phyloP scores from a whole-genome alignment of 2,797 vertebrate species.

The Pseudochirops cupreus region DNA sequence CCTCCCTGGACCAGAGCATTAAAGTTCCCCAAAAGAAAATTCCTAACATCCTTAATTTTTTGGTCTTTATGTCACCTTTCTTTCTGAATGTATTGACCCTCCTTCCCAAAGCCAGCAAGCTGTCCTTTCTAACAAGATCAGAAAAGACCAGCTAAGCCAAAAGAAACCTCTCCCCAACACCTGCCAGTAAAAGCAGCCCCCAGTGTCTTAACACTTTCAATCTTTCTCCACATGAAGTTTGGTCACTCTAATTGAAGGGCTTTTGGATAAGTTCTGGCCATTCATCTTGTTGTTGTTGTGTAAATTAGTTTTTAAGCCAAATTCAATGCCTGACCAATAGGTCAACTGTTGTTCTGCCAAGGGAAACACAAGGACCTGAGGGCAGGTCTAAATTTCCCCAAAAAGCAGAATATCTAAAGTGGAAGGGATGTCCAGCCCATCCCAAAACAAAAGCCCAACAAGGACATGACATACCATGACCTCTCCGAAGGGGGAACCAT shows the following conservation, averaged over 20 bases:
- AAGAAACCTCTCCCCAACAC: background rate
- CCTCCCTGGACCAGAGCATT: background rate
- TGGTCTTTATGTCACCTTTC: background rate
- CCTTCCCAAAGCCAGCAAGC: background rate
- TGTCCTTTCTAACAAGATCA: background rate
- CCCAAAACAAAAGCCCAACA: constrained; percentile 32
- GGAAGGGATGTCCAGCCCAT: constrained; percentile 32
- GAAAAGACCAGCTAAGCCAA: background rate
- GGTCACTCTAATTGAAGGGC: background rate
- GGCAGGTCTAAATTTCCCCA: background rate
- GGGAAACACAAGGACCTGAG: background rate
- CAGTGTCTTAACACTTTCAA: background rate
- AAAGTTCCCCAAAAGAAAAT: background rate
- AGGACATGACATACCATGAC: background rate
- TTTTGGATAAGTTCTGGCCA: background rate
- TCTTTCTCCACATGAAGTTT: background rate
- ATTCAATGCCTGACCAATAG: background rate
- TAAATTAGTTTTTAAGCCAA: background rate
- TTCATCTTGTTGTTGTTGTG: background rate
- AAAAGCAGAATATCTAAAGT: background rate
- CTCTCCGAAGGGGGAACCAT: background rate
- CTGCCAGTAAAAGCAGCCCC: background rate
- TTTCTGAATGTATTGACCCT: background rate
- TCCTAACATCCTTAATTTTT: background rate
- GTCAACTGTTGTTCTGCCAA: background rate